Percentiles rank a stretch among this genome's conserved stretches.
These are phyloP conservation scores for Hyaena hyaena DNA, from an alignment of 2,113 vertebrate genomes.

Conservation along the genomic window DNA sequence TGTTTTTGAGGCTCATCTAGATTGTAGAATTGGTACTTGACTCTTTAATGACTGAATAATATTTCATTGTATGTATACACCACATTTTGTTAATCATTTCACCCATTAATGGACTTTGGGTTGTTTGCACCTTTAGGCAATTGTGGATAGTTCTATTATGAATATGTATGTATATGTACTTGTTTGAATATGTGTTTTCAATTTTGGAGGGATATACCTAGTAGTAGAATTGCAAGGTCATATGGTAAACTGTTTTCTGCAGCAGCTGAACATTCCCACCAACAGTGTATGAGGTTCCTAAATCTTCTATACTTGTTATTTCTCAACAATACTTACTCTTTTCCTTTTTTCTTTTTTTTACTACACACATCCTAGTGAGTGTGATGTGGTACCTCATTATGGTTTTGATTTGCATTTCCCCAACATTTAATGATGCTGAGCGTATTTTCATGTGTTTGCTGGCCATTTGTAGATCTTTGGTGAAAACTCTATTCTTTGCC, in stretches of 20 bases:
- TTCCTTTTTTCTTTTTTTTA: not conserved
- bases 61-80: not conserved
- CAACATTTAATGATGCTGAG: not conserved
- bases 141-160: not conserved
- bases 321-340: not conserved
- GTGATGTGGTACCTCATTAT: not conserved
- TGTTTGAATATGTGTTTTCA: not conserved
- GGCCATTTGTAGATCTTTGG: not conserved
- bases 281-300: not conserved
- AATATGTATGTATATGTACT: not conserved
- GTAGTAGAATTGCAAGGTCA: not conserved
- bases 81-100: not conserved
- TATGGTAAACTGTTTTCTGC: not conserved
- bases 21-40: not conserved
- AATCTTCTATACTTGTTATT: not conserved
- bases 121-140: not conserved
- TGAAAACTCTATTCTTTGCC: not conserved
- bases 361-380: not conserved
- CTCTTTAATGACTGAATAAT: not conserved
- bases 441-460: not conserved
- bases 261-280: not conserved
- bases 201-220: not conserved
- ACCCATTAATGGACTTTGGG: not conserved
- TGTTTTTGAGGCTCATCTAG: not conserved
- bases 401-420: conserved; percentile 1